phyloP scores from a whole-genome alignment of 2,797 vertebrate species.

The Megalops cyprinoides region DNA sequence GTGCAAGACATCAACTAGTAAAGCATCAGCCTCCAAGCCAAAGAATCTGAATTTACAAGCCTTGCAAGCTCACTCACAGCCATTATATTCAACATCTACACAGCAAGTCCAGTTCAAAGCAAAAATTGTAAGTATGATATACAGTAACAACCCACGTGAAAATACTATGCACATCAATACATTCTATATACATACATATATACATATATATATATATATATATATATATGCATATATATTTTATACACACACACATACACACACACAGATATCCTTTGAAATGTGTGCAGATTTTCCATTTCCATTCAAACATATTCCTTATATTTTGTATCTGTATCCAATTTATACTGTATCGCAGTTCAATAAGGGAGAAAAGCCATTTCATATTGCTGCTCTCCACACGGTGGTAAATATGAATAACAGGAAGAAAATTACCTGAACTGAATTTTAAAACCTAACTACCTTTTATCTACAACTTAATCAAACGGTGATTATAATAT shows the following conservation, averaged over 20 bases:
- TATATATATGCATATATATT: too few relatives aligned
- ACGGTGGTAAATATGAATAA: not conserved
- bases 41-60: not conserved
- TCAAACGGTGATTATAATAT: conserved; percentile 9
- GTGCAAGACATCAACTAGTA: too few relatives aligned
- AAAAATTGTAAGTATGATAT: too few relatives aligned
- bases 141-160: too few relatives aligned
- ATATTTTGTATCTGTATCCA: not conserved
- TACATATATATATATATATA: too few relatives aligned
- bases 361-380: not conserved
- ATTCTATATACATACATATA: too few relatives aligned
- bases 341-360: not conserved
- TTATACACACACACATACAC: too few relatives aligned
- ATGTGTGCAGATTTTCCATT: too few relatives aligned
- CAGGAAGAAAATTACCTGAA: not conserved
- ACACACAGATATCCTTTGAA: too few relatives aligned
- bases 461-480: not conserved
- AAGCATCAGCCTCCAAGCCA: not conserved
- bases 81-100: not conserved
- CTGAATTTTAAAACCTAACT: not conserved
- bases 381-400: not conserved
- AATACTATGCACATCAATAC: too few relatives aligned
- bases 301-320: too few relatives aligned
- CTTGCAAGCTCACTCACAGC: not conserved
- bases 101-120: too few relatives aligned